Base-by-base conservation (phyloP, 1,140 invertebrate species). In the Pachyrhynchus sulphureomaculatus region DNA sequence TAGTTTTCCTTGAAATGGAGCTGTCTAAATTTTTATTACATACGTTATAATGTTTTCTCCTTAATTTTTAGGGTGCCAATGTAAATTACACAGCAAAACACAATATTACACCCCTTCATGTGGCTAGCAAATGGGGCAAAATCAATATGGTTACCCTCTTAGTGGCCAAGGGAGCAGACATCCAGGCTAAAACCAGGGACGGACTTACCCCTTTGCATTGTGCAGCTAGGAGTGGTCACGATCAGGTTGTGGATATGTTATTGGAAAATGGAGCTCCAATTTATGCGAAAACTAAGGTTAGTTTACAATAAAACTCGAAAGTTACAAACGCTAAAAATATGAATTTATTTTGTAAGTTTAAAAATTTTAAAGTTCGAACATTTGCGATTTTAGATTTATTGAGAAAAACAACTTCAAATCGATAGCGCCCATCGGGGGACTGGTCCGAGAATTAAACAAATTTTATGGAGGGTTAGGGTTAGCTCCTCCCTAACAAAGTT, bases 101-200 rank as follows among this genome's bases (percentile, higher is more conserved):
- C 76, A 92, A 91, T 73, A 95, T 96, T 59, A 93, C 92, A 8
- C 93, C 93, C 0, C 79, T 95, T 56, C 93, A 96, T 76, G 97
- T 99, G 2, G 96, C 95, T 36, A 89, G 93, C 65, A 97, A 98
- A 82, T 98, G 95, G 95, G 96, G 96, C 21, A 95, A 97, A 75
- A 83, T 87, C 37, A 91, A 93, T 67, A 95, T 98, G 91, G 93
- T 75, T 0, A 68, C 74, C 34, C 78, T 96, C 3, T 78, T 98
- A 32, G 81, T 96, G 71, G 83, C 89, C 60, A 87, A 89, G 79
- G 89, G 91, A 56, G 96, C 93, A 6, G 91, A 92, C 73, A 95
- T 98, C 72, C 93, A 98, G 76, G 91, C 92, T 9, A 92, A 93
- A 74, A 99, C 96, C 0, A 80, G 95, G 56, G 96, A 99, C 79